Evolutionary conservation across 2,113 vertebrate species (phyloP), one percentile per base, ranked within the genome.

Genomic region (Suncus etruscus): DNA sequence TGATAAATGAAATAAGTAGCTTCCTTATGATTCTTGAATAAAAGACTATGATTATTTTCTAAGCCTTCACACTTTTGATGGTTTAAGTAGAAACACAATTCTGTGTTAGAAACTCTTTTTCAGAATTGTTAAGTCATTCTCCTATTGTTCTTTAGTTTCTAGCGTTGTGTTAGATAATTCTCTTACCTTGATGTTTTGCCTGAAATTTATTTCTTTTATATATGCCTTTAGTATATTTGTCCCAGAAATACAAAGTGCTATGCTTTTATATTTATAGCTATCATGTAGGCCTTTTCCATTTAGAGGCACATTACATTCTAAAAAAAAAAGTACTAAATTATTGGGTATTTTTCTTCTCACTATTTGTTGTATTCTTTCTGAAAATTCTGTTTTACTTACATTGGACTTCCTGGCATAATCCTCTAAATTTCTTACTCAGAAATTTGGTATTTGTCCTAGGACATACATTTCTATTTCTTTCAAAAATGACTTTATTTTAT

Each of bases 231-330:
- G 11, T 16, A 70, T 32, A 14, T 51, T 65, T 29, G 9, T 14
- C 22, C 45, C 25, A 31, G 61, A 8, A 29, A 8, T 65, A 74
- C 63, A 68, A 18, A 75, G 16, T 83, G 12, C 39, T 45, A 10
- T 25, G 25, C 15, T 27, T n/a, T 76, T 90, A n/a, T 50, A 80
- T 48, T 45, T 68, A 74, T 82, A 66, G 24, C 16, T 66, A 65
- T 90, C 31, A n/a, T 24, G 11, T 47, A 90, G 66, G 11, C 9
- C 15, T 83, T 75, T 81, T 76, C 81, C 32, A 47, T 88, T 68
- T 91, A 45, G 84, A 78, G 27, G 70, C 25, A 75, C n/a, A 15
- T 76, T 8, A 27, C 69, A 29, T 25, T 76, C 50, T 29, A 16
- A 18, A 70, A 63, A 16, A 18, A 70, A 63, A 3, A 22, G 54